Evolutionary conservation across 2,888 invertebrate genomes (phyloP), one percentile per base, ranked within the genome.

Genomic region (Aporophyla lueneburgensis): DNA sequence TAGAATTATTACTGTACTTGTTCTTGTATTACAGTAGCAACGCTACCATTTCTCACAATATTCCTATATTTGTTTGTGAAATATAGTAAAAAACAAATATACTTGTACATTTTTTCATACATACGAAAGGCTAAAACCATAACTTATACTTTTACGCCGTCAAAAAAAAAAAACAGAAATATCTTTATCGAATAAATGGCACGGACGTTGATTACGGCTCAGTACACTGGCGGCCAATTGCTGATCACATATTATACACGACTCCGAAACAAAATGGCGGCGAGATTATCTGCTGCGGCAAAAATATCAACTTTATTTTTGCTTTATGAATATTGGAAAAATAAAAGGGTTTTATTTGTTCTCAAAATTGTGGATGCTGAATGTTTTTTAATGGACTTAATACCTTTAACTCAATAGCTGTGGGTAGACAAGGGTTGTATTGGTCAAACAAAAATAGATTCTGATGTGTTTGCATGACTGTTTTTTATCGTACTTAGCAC

Each of bases 181-280:
- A 85, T 71, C 71, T 80, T 77, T 83, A 78, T 83, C 80, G 76
- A 83, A 83, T 87, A 86, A 86, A 84, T 86, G 82, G 75, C 67
- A 66, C 71, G 79, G 62, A 86, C 80, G 85, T 85, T 88, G 88
- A 87, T 88, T 83, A 83, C 85, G 80, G 80, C 76, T 81, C 88
- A 84, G 86, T 87, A 85, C 82, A 86, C 90, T 87, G 81, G 84
- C 71, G 81, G 84, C 84, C 91, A 89, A 90, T 91, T 88, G 87
- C 87, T 85, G 87, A 85, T 86, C 78, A 85, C 82, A 83, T 87
- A 86, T 86, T 87, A 70, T 69, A 85, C 85, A 76, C 80, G 68
- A 65, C 72, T 78, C 78, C 77, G 72, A 72, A 80, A 85, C 85
- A 88, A 84, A 84, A 87, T 82, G 87, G 85, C 73, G 4, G 56